phyloP scores from a whole-genome alignment of 2,797 vertebrate genomes.

The Micrastur ruficollis region DNA sequence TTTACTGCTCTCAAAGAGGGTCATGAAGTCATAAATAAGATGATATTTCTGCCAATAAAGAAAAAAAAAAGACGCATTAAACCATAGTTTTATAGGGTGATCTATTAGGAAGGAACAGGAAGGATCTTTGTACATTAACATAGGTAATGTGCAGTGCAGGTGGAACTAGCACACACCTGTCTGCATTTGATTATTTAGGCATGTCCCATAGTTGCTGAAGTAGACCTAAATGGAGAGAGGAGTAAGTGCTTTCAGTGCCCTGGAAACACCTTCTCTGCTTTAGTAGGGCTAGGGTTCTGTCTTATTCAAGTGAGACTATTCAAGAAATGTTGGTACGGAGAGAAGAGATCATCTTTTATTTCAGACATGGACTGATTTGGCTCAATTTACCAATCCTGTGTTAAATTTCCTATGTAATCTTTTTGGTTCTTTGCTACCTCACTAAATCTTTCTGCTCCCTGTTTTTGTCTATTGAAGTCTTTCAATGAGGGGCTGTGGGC shows the following conservation, averaged over 20 bases:
- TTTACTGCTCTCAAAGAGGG: not conserved
- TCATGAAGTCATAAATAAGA: not conserved
- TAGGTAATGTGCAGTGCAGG: not conserved
- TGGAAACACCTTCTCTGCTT: not conserved
- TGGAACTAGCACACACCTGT: not conserved
- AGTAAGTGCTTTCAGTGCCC: not conserved
- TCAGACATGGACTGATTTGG: not conserved
- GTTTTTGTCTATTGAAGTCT: not conserved
- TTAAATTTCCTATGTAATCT: not conserved
- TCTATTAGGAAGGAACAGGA: not conserved
- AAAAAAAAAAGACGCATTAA: not conserved
- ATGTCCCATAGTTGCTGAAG: not conserved
- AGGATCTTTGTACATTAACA: not conserved
- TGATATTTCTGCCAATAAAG: not conserved
- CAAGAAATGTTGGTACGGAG: not conserved
- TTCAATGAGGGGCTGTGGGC: not conserved
- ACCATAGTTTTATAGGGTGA: not conserved
- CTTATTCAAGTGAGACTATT: not conserved
- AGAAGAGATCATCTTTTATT: not conserved
- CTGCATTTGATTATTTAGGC: not conserved
- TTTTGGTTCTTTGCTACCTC: not conserved
- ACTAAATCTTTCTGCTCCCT: not conserved
- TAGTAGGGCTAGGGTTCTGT: not conserved
- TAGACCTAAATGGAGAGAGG: not conserved
- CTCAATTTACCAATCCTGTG: not conserved